Conservation (phyloP, 2,113 vertebrate genomes). For the Indicator indicator region DNA sequence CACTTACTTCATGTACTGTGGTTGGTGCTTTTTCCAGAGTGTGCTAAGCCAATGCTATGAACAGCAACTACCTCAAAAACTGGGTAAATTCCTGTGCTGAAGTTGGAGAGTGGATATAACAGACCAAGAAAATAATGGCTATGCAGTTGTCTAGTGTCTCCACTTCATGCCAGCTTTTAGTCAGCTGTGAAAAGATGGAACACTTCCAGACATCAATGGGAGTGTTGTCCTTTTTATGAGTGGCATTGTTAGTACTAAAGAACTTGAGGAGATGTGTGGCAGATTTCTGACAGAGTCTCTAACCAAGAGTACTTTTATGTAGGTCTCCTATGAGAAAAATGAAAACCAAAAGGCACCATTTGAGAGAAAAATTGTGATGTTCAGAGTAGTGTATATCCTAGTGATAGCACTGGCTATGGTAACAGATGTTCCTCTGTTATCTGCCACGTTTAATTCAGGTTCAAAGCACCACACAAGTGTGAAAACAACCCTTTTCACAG, state of each 20-base stretch:
- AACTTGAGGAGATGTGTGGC: background rate
- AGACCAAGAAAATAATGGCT: background rate
- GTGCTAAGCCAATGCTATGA: background rate
- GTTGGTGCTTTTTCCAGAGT: background rate
- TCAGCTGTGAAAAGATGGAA: background rate
- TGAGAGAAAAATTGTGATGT: background rate
- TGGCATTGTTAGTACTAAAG: background rate
- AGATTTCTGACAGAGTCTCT: background rate
- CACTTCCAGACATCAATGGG: too few relatives aligned
- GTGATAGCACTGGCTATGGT: background rate
- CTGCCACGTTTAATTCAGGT: background rate
- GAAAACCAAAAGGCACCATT: background rate
- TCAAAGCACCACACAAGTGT: background rate
- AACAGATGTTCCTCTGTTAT: background rate
- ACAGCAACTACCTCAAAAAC: background rate
- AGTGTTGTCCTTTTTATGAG: background rate
- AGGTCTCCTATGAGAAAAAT: background rate
- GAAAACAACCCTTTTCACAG: background rate
- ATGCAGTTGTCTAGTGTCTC: background rate
- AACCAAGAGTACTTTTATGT: background rate
- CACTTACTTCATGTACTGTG: rapidly evolving
- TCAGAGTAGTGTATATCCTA: background rate
- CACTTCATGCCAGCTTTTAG: background rate
- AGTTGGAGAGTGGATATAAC: background rate
- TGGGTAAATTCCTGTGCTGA: background rate